These are phyloP conservation scores for Lophotis ruficrista DNA, from an alignment of 2,113 vertebrate genomes.

Conservation along the genomic window DNA sequence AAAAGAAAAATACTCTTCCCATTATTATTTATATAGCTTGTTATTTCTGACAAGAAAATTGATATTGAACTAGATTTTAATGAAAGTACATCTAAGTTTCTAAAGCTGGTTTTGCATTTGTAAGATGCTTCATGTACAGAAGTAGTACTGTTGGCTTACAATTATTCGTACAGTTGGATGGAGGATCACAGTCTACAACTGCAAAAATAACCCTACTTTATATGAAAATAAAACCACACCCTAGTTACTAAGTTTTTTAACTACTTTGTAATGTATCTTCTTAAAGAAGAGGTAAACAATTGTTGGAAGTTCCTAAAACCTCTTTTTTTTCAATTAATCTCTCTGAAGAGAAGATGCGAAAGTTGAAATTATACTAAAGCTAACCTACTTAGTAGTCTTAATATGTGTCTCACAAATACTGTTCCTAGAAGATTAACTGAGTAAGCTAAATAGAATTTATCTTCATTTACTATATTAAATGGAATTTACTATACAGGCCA, in stretches of 20 bases:
- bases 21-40: neutral
- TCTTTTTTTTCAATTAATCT: neutral
- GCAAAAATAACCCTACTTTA: neutral
- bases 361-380: neutral
- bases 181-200: neutral
- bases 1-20: neutral
- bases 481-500: neutral
- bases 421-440: neutral
- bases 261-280: neutral
- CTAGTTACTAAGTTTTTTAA: neutral
- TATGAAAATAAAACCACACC: neutral
- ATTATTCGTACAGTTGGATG: neutral
- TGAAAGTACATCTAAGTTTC: neutral
- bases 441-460: neutral
- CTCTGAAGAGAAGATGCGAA: neutral
- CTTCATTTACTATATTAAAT: neutral
- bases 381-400: neutral
- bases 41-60: neutral
- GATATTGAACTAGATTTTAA: neutral
- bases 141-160: neutral
- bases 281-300: neutral
- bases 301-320: neutral
- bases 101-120: neutral
- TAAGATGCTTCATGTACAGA: neutral
- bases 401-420: neutral